Percentiles rank a stretch among this genome's conserved stretches.
phyloP scores from a whole-genome alignment of 1,140 invertebrate species.

The Agrypnia vestita region DNA sequence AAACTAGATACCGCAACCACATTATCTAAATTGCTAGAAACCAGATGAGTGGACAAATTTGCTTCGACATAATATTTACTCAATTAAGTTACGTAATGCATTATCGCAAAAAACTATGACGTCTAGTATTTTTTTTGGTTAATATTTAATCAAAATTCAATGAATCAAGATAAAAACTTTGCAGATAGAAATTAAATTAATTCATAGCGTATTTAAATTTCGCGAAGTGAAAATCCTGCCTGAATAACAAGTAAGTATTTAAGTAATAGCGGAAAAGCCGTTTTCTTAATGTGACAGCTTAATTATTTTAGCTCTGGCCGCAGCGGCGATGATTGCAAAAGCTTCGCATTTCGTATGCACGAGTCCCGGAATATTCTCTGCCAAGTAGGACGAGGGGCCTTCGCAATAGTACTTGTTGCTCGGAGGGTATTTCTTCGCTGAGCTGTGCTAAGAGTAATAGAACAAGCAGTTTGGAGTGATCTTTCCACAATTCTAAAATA shows the following conservation, averaged over 20 bases:
- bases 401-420: slow-evolving; percentile 45
- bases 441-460: slow-evolving; percentile 9
- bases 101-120: too few relatives aligned
- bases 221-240: slow-evolving; percentile 10
- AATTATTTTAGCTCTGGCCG: slow-evolving; percentile 53
- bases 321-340: slow-evolving; percentile 40
- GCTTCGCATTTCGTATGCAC: slow-evolving; percentile 49
- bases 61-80: too few relatives aligned
- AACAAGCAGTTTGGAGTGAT: not conserved
- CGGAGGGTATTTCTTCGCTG: slow-evolving; percentile 20
- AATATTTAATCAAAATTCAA: not conserved
- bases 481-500: too few relatives aligned
- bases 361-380: not conserved
- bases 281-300: slow-evolving; percentile 53
- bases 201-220: slow-evolving; percentile 41
- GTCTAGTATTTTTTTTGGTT: too few relatives aligned
- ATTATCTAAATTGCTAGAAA: too few relatives aligned
- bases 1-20: too few relatives aligned
- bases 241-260: slow-evolving; percentile 43
- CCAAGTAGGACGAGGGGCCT: slow-evolving; percentile 2
- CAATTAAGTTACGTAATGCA: too few relatives aligned
- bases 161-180: not conserved
- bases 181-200: not conserved
- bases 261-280: slow-evolving; percentile 47
- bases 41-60: too few relatives aligned